These are phyloP conservation scores for Drosophila tanythrix DNA, from an alignment of 2,888 invertebrate genomes.

Conservation along the genomic window DNA sequence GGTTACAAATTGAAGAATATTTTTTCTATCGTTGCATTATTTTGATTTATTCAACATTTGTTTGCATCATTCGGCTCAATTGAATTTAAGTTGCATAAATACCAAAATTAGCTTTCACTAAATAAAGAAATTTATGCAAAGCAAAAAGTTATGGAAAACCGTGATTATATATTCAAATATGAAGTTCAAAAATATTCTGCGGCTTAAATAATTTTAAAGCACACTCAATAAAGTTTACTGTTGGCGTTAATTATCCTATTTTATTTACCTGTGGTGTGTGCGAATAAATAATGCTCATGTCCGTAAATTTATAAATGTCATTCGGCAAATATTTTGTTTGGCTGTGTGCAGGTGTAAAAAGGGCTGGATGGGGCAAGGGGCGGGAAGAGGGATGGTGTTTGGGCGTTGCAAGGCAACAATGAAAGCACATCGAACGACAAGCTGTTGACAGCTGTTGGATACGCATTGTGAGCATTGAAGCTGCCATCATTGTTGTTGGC, in stretches of 20 bases:
- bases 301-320: constrained; percentile 54
- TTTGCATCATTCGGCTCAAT: background rate
- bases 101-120: background rate
- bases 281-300: constrained; percentile 35
- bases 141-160: background rate
- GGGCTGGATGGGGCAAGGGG: background rate
- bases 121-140: background rate
- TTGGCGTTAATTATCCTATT: constrained; percentile 58
- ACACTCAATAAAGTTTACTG: constrained; percentile 6
- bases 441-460: constrained; percentile 75
- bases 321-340: constrained; percentile 56
- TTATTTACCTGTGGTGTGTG: constrained; percentile 45
- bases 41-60: background rate
- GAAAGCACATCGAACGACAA: constrained; percentile 49
- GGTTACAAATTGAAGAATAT: background rate
- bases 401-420: background rate
- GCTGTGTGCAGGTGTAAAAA: background rate
- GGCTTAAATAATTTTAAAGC: constrained; percentile 14
- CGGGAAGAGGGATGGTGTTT: too few relatives aligned
- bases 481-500: constrained; percentile 41
- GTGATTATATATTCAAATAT: background rate
- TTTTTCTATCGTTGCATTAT: background rate
- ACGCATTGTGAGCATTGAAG: constrained; percentile 36
- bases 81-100: background rate
- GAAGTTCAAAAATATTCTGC: background rate